Evolutionary conservation across 2,797 vertebrate genomes (phyloP), one percentile per base, ranked within the genome.

Genomic region (Diglossa cyanea): DNA sequence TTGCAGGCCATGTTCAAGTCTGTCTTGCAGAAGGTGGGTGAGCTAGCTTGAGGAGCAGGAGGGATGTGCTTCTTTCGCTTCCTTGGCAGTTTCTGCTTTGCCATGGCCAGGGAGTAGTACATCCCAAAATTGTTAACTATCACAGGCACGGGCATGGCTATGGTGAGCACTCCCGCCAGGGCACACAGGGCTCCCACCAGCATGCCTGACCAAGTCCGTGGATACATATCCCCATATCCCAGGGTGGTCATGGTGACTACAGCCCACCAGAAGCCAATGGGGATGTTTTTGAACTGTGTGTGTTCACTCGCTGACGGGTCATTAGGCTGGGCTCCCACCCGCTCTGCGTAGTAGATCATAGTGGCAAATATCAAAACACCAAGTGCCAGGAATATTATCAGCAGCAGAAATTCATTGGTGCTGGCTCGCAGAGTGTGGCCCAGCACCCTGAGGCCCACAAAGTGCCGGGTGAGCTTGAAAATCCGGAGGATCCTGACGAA

Each of bases 71-170:
- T 99, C 99, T 99, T 99, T 93, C 99, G 98, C 97, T 99, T 99
- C 91, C 99, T 99, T 8, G 99, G 99, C 81, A 99, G 98, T 97
- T 99, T 99, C 98, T 99, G 99, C 97, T 99, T 99, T 87, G 99
- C 99, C 99, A 99, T 99, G 80, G 99, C 99, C 97, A 99, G 98
- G 13, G 99, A 99, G 97, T 99, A 99, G 98, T 99, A 99, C 99
- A 99, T 99, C 96, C 99, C 99, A 97, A 99, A 99, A 98, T 99
- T 99, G 98, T 99, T 99, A 95, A 99, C 99, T 60, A 99, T 99
- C 89, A 99, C 99, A 31, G 99, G 99, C 90, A 99, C 99, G 0
- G 99, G 99, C 99, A 99, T 99, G 95, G 99, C 99, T 97, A 99
- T 99, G n/a, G 99, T 99, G 88, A 99, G 98, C 85, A 99, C 99